Conservation (phyloP, 2,797 vertebrate genomes). For the Coendou prehensilis region DNA sequence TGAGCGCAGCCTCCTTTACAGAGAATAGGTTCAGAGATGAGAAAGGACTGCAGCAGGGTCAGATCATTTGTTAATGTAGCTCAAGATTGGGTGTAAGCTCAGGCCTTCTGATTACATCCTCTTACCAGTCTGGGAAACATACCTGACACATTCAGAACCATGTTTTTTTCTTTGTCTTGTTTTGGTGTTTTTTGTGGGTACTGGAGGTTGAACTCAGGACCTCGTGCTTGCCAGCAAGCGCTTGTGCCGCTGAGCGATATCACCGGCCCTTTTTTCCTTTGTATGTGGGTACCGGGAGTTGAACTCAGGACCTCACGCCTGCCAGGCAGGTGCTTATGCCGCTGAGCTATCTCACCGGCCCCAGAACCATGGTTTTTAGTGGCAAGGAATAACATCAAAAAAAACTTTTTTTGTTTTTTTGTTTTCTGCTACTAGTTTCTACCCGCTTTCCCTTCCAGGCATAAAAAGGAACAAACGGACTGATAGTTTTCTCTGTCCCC, state of each 20-base stretch:
- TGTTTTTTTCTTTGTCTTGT: background rate
- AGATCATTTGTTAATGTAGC: background rate
- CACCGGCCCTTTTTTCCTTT: too few relatives aligned
- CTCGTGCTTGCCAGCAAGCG: too few relatives aligned
- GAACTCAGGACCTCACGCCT: too few relatives aligned
- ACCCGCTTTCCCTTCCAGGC: background rate
- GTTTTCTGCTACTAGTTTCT: slow-evolving; percentile 21
- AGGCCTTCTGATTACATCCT: background rate
- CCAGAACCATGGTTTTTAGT: background rate
- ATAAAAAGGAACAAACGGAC: slow-evolving; percentile 58
- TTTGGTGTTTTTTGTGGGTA: too few relatives aligned
- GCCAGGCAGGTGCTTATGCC: too few relatives aligned
- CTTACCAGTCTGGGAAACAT: background rate
- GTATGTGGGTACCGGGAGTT: too few relatives aligned
- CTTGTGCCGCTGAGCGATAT: too few relatives aligned
- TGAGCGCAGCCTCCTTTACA: background rate
- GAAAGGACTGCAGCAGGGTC: background rate
- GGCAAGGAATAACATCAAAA: slow-evolving; percentile 30
- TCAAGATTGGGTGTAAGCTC: background rate
- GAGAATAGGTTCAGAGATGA: background rate
- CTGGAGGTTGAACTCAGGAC: too few relatives aligned
- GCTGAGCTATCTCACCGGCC: too few relatives aligned
- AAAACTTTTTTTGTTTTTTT: slow-evolving; percentile 37
- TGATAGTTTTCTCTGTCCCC: background rate
- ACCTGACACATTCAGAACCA: background rate